Base-by-base conservation (phyloP, 2,888 invertebrate species). In the Drosophila meridionalis region DNA sequence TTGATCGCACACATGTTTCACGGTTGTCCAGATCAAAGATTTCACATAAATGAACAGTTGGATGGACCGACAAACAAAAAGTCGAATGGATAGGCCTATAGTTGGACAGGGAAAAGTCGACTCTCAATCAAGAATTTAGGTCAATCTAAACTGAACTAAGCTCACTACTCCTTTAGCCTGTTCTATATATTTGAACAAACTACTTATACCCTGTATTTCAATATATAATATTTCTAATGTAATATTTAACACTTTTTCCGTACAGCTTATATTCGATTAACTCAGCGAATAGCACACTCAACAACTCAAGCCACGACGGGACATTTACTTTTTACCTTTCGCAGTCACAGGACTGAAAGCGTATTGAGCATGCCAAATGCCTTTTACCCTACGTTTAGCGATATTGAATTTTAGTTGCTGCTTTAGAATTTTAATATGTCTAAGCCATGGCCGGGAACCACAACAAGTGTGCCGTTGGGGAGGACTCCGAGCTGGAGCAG, bases 381-480 rank as follows among this genome's bases (percentile, higher is more conserved):
- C 6, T 52, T 34, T 52, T n/a, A 7, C 20, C 20, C 52, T 7
- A 52, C 52, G 52, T 12, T 52, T 36, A 52, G 52, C 34, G 26
- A 34, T 52, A 52, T 52, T 52, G 34, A 52, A 85, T 85, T 85
- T 71, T 73, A 80, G 76, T 80, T 79, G 83, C 73, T 83, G 71
- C 68, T 59, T 56, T 58, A 50, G 88, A 85, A 85, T 88, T 86
- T 83, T 74, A 85, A 83, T 78, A 80, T 78, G 83, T 56, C 60
- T 58, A 59, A 61, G 47, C 52, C 36, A 6, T 53, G 12, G 34
- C 7, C 36, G 34, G 36, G 12, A 26, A 3, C 53, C 53, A 38
- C 53, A 53, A 53, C 26, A 52, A 36, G 52, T 52, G 52, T 52
- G 34, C 20, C 3, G 4, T 52, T 36, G 34, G 52, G 12, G 11